Base-by-base conservation (phyloP, 53 echinoderm and acorn worm species). In the Echinarachnius parma region DNA sequence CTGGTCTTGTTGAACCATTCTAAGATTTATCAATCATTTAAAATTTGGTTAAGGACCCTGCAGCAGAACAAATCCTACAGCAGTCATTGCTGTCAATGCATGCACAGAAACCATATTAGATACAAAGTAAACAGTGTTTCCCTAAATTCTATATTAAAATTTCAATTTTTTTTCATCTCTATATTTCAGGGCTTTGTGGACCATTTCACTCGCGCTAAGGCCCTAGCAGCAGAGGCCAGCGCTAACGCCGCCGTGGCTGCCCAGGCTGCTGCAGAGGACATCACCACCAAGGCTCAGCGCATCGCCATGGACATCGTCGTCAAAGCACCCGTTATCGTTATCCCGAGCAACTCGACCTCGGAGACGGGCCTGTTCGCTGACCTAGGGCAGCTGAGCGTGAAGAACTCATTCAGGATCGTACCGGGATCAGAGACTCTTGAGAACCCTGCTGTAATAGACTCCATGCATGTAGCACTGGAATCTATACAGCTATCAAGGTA, bases 401-500 rank as follows among this genome's bases (percentile, higher is more conserved):
- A 91, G 83, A 98, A 98, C 44, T 76, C 83, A 26, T 98, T 98
- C 83, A 85, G 72, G 13, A 86, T 98, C 10, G 88, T 83, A 14
- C 62, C 79, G 4, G 87, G 83, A 4, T 85, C 88, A 4, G 91
- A 82, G 58, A 44, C 34, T 10, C 69, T 75, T 14, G 82, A 88
- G 42, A 67, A 65, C 0, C 91, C 88, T 1, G 90, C 96, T 33
- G 80, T 94, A 9, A 33, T 98, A 68, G 91, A 98, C 25, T 64
- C 78, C 26, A 98, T 92, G 91, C 65, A 82, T 54, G 85, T 98
- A 4, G 61, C 59, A 11, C 53, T 98, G 46, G 75, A 79, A 48
- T 88, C 85, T 47, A 82, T 98, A 14, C 85, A 98, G 62, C 81
- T 98, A 11, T 98, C 91, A 33, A 78, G 98, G 98, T 98, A 61